Evolutionary conservation across 2,797 vertebrate genomes (phyloP).

Genomic region (Acanthornis magna): DNA sequence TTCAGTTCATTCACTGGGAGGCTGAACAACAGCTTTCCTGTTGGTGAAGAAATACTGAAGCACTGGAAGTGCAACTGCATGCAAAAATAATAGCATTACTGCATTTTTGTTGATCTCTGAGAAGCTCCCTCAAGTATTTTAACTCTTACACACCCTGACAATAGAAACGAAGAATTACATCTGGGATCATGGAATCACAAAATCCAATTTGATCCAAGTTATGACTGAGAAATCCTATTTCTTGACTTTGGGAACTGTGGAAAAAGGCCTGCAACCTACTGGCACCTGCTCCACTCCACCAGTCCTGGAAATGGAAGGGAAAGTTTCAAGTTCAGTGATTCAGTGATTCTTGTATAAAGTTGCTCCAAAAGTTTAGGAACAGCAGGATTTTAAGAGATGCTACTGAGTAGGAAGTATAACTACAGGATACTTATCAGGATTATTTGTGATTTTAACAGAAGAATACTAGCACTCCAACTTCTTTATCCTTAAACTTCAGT

Average conservation of each 20-base stretch:
- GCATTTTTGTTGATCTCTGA: background rate
- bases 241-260: background rate
- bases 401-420: background rate
- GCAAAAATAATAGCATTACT: background rate
- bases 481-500: background rate
- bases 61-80: background rate
- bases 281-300: background rate
- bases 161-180: background rate
- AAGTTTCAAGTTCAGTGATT: background rate
- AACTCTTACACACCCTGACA: background rate
- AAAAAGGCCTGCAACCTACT: background rate
- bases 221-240: background rate
- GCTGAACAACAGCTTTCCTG: background rate
- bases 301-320: background rate
- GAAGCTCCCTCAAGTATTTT: background rate
- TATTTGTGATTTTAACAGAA: background rate
- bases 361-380: background rate
- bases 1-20: background rate
- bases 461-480: background rate
- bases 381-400: background rate
- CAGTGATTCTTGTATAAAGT: background rate
- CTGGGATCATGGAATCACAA: background rate
- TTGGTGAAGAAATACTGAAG: background rate
- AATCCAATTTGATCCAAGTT: background rate
- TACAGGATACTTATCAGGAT: background rate